Evolutionary conservation across 1,140 invertebrate genomes (phyloP), one percentile per base, ranked within the genome.

Genomic region (Ruditapes philippinarum): DNA sequence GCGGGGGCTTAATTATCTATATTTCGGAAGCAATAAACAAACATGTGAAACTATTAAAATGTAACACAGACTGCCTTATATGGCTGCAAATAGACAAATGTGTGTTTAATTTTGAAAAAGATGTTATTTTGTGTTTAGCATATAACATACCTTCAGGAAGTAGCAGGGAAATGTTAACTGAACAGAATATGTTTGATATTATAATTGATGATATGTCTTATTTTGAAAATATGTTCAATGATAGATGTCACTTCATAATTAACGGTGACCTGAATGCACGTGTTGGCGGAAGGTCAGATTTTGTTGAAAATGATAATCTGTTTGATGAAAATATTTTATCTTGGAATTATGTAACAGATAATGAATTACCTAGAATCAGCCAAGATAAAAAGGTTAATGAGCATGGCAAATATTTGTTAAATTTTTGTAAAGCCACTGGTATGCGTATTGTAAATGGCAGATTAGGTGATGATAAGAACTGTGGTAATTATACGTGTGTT

Each of bases 361-460:
- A 19, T 33, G 17, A 33, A 7, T 54, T 80, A 33, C 36, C 49
- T 3, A 28, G 45, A 54, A n/a, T 4, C 7, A 12, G 5, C 1
- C n/a, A 11, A 42, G 73, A 76, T 76, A 42, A 42, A 45, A 5
- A 7, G 5, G 33, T 76, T 2, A 76, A 76, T 76, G 73, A 76
- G 7, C 54, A 57, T 80, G 76, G 76, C 4, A 54, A 19, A 80
- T 14, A 28, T 9, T 31, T 80, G 4, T 25, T 80, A 80, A 42
- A 80, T 54, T 80, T 80, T 28, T 80, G 76, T 31, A 80, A 80
- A 38, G 1, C 22, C 9, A 80, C 45, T 4, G 76, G 76, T 14
- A 14, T 80, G 49, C 54, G 76, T 36, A 57, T 80, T 33, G 9
- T 80, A 28, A 80, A 57, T 80, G 76, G 76, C 2, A 42, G 74